Evolutionary conservation across 2,888 invertebrate species (phyloP).

Genomic region (Aelia acuminata): DNA sequence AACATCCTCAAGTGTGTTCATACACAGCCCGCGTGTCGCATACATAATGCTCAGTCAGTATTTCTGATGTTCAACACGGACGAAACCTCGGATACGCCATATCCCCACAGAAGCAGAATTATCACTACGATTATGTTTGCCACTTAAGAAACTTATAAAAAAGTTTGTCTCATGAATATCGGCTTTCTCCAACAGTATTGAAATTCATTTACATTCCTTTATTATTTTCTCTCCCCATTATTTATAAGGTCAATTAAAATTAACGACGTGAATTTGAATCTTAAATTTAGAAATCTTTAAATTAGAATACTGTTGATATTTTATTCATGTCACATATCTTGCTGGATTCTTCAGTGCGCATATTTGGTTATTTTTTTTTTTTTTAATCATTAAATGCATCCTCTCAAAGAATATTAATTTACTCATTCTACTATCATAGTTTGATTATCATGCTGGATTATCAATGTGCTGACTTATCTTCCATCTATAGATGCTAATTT

Average conservation of each 20-base stretch:
- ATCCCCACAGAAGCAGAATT: neutral
- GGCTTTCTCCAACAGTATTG: neutral
- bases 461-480: neutral
- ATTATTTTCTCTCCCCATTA: neutral
- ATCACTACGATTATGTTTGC: neutral
- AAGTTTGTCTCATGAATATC: neutral
- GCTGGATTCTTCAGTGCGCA: neutral
- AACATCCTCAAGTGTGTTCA: neutral
- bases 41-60: neutral
- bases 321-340: neutral
- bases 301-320: neutral
- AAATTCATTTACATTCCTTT: neutral
- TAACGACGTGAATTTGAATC: neutral
- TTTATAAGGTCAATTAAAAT: neutral
- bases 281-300: no score
- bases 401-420: neutral
- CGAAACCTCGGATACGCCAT: neutral
- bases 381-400: neutral
- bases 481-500: neutral
- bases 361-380: conserved; percentile 2
- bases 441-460: neutral
- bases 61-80: neutral
- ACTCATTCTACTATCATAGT: neutral
- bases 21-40: neutral
- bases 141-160: neutral